Evolutionary conservation across 2,113 vertebrate species (phyloP).

Genomic region (Carassius auratus): DNA sequence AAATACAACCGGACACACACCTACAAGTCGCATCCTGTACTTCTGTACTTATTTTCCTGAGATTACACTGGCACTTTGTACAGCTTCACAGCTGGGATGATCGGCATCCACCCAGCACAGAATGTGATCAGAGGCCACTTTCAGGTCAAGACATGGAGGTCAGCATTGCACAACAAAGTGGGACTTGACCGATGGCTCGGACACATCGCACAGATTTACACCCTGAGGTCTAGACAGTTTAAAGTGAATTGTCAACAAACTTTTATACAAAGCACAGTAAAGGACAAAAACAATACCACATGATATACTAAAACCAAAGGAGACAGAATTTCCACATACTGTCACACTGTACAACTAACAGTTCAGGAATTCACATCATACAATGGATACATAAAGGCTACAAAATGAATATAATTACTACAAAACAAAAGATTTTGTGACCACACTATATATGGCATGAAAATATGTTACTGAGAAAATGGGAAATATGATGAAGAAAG

Average conservation of each 20-base stretch:
- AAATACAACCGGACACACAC: not conserved
- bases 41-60: not conserved
- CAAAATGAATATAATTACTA: not conserved
- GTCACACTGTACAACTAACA: not conserved
- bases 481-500: no score
- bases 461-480: no score
- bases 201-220: slow-evolving; percentile 35
- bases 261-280: slow-evolving; percentile 22
- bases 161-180: slow-evolving; percentile 51
- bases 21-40: not conserved
- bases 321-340: not conserved
- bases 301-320: not conserved
- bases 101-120: not conserved
- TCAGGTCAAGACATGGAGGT: slow-evolving; percentile 49
- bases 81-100: slow-evolving; percentile 20
- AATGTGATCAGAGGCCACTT: slow-evolving; percentile 48
- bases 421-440: no score
- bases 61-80: slow-evolving; percentile 10
- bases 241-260: slow-evolving; percentile 39
- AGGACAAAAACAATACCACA: not conserved
- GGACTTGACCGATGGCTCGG: slow-evolving; percentile 56
- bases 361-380: not conserved
- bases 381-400: not conserved
- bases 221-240: slow-evolving; percentile 36
- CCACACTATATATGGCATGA: no score